Conservation (phyloP, 1,140 invertebrate genomes). For the Drosophila kurseongensis region DNA sequence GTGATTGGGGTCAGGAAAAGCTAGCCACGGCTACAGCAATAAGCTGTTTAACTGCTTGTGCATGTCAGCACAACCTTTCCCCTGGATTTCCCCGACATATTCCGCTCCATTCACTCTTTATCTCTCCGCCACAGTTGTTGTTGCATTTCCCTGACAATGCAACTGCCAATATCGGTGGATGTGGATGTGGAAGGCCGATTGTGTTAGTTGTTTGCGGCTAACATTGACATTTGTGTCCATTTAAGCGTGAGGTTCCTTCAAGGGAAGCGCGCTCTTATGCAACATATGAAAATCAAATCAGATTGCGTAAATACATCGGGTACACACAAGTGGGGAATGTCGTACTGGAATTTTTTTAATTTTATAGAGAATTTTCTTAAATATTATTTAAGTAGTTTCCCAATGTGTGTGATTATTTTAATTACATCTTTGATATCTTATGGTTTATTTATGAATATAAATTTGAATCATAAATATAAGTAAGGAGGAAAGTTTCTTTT, state of each 20-base stretch:
- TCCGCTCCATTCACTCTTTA: neutral
- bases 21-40: constrained; percentile 21
- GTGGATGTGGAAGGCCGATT: constrained; percentile 37
- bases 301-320: neutral
- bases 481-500: neutral
- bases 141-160: constrained; percentile 59
- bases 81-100: neutral
- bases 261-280: constrained; percentile 23
- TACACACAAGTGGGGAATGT: no score
- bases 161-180: constrained; percentile 41
- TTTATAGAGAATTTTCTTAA: no score
- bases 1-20: neutral
- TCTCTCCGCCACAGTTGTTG: constrained; percentile 11
- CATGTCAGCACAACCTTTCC: constrained; percentile 17
- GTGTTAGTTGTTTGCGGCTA: constrained; percentile 62
- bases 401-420: neutral
- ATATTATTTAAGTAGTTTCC: neutral
- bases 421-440: no score
- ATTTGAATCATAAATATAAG: neutral
- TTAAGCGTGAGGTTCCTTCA: constrained; percentile 34
- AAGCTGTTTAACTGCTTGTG: constrained; percentile 69
- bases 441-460: no score
- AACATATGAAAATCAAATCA: constrained; percentile 41
- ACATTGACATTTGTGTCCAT: constrained; percentile 68
- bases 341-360: neutral